A percentile compares a stretch with the other conserved stretches of the same genome.
Evolutionary conservation across 2,888 invertebrate species (phyloP).

Genomic region (Alviniconcha strummeri): DNA sequence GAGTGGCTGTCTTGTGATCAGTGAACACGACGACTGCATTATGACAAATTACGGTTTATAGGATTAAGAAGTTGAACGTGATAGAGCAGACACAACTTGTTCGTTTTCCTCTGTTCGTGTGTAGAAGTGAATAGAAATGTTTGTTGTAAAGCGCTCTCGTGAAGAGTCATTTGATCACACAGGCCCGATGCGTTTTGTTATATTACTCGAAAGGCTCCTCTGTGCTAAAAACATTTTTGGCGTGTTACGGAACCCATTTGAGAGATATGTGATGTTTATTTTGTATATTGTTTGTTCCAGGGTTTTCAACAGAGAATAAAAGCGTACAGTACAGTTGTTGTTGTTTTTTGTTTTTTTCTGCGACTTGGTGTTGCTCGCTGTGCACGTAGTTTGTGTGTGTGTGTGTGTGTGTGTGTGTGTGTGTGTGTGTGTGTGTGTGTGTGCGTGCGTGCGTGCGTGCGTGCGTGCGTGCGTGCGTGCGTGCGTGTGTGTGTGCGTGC

Average conservation of each 20-base stretch:
- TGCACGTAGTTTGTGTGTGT: background rate
- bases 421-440: background rate
- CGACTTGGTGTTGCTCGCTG: background rate
- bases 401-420: slow-evolving; percentile 1
- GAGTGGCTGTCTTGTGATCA: no score
- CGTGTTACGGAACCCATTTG: background rate
- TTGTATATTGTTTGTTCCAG: slow-evolving; percentile 8
- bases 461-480: no score
- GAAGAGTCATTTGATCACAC: no score
- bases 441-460: background rate
- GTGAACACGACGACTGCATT: no score
- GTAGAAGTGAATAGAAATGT: background rate
- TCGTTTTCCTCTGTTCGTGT: no score
- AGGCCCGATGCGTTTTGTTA: background rate
- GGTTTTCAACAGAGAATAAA: slow-evolving; percentile 5
- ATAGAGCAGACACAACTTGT: no score
- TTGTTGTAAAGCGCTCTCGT: background rate
- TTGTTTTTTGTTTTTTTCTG: background rate
- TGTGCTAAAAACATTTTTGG: background rate
- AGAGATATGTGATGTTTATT: slow-evolving; percentile 10
- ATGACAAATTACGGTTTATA: no score
- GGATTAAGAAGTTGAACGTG: no score
- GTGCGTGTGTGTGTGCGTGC: no score
- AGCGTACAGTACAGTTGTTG: background rate
- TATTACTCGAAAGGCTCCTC: background rate